These are phyloP conservation scores for Temnopleurus reevesii DNA, from an alignment of 53 echinoderm and acorn worm genomes.

Conservation along the genomic window DNA sequence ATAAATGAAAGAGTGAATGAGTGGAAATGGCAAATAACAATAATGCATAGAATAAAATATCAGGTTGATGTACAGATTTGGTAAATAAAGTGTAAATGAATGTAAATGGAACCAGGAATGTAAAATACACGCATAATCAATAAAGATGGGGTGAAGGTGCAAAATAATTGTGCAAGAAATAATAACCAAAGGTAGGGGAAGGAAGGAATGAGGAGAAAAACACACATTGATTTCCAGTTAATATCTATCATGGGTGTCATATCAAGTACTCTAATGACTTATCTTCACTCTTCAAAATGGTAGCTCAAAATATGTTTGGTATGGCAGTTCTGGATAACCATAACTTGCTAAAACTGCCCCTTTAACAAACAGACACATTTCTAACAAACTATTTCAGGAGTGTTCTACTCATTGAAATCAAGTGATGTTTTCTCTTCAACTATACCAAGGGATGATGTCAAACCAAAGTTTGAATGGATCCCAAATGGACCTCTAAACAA, in stretches of 20 bases:
- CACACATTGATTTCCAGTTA: slow-evolving; percentile 48
- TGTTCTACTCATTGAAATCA: too few relatives aligned
- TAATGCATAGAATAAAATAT: background rate
- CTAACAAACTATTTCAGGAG: too few relatives aligned
- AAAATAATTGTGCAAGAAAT: background rate
- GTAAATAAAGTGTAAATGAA: background rate
- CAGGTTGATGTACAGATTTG: background rate
- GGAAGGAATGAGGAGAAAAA: slow-evolving; percentile 2
- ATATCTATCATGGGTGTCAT: slow-evolving; percentile 1
- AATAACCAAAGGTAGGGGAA: background rate
- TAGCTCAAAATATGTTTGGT: too few relatives aligned
- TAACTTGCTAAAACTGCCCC: too few relatives aligned
- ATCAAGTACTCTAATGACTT: background rate
- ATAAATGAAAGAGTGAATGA: slow-evolving; percentile 17
- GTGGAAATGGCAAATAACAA: background rate
- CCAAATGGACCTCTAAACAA: background rate
- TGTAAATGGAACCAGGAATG: background rate
- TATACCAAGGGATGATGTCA: background rate
- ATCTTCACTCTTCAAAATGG: background rate
- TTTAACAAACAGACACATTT: too few relatives aligned
- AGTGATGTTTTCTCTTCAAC: background rate
- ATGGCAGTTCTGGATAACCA: too few relatives aligned
- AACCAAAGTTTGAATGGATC: background rate
- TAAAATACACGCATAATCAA: background rate
- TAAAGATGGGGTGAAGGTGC: slow-evolving; percentile 2